Conservation (phyloP, 2,113 vertebrate genomes). For the Rhadina sibilatrix region DNA sequence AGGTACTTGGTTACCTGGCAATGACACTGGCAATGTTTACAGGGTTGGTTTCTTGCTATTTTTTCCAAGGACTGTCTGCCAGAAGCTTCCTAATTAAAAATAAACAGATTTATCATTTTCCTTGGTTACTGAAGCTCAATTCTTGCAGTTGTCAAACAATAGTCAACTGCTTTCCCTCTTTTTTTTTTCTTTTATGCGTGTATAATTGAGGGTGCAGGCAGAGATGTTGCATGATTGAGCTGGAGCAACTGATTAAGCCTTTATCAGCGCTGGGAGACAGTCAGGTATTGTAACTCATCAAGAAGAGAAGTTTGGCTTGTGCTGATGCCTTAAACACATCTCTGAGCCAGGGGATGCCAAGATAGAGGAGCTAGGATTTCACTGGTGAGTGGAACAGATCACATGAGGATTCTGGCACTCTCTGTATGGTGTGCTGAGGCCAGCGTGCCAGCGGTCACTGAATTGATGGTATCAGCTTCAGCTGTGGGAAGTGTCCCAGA, state of each 20-base stretch:
- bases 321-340: not conserved
- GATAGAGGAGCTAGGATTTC: constrained; percentile 76
- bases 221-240: not conserved
- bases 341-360: constrained; percentile 35
- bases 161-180: not conserved
- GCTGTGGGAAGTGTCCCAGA: constrained; percentile 48
- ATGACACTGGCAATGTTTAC: not conserved
- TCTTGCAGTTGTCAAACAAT: not conserved
- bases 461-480: constrained; percentile 67
- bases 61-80: constrained; percentile 1
- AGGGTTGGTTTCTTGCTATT: constrained; percentile 1
- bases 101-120: constrained; percentile 46
- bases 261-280: not conserved
- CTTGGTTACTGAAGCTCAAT: not conserved
- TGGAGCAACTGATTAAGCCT: not conserved
- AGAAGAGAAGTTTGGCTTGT: constrained; percentile 6
- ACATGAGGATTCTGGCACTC: constrained; percentile 80
- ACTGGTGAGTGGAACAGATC: constrained; percentile 78
- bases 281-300: not conserved
- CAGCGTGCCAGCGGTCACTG: constrained; percentile 56
- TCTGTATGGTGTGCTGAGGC: constrained; percentile 73
- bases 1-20: not conserved
- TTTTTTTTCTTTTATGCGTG: not conserved
- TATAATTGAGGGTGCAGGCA: not conserved
- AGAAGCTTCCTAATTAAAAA: constrained; percentile 71